A percentile compares a stretch with the other conserved stretches of the same genome.
Evolutionary conservation across 2,888 invertebrate genomes (phyloP).

Genomic region (Eupithecia exiguata): DNA sequence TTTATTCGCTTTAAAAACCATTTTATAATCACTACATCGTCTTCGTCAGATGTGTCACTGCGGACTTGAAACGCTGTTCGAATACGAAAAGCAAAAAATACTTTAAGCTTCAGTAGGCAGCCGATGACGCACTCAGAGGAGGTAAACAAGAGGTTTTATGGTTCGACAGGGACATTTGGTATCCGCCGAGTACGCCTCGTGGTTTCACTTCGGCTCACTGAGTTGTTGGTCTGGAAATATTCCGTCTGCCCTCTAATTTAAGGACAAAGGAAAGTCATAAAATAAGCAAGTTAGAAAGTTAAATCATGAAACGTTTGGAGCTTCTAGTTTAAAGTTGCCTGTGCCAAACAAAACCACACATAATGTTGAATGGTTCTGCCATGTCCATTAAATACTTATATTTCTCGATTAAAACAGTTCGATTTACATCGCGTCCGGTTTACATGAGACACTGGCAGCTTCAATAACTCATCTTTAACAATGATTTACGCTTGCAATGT

Average conservation of each 20-base stretch:
- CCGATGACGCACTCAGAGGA: slow-evolving; percentile 51
- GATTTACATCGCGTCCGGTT: slow-evolving; percentile 1
- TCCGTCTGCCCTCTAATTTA: slow-evolving; percentile 51
- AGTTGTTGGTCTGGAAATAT: slow-evolving; percentile 41
- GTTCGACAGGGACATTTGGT: slow-evolving; percentile 48
- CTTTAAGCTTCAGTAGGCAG: slow-evolving; percentile 33
- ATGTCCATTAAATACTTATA: not conserved
- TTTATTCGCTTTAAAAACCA: slow-evolving; percentile 24
- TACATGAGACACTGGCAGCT: slow-evolving; percentile 16
- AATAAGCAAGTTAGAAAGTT: slow-evolving; percentile 28
- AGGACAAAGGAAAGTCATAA: slow-evolving; percentile 44
- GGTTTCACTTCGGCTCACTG: slow-evolving; percentile 26
- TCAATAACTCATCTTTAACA: slow-evolving; percentile 23
- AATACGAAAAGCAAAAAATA: slow-evolving; percentile 33
- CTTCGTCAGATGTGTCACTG: slow-evolving; percentile 31
- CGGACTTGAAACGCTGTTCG: slow-evolving; percentile 17
- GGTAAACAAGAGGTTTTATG: slow-evolving; percentile 59
- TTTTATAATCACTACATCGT: slow-evolving; percentile 27
- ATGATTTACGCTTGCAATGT: slow-evolving; percentile 25
- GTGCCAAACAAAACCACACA: not conserved
- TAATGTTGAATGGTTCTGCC: not conserved
- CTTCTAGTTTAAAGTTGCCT: not conserved
- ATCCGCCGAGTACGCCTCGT: slow-evolving; percentile 40
- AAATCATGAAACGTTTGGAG: slow-evolving; percentile 8
- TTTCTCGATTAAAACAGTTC: not conserved